These are phyloP conservation scores for Pyrrhia umbra DNA, from an alignment of 2,888 invertebrate species.

Conservation along the genomic window DNA sequence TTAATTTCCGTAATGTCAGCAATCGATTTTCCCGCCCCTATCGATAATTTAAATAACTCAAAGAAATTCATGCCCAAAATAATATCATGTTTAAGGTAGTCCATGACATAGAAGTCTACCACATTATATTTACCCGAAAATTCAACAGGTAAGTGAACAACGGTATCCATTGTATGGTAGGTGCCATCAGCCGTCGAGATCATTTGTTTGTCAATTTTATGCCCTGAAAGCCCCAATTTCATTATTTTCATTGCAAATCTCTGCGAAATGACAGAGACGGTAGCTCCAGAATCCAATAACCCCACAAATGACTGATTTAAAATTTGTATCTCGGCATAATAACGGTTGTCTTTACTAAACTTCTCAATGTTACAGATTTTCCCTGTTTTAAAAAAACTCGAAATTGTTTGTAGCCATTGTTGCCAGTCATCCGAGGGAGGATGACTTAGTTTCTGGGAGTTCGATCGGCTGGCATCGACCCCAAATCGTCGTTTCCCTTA, in stretches of 20 bases:
- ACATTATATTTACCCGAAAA: slow-evolving; percentile 11
- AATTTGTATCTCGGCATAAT: slow-evolving; percentile 6
- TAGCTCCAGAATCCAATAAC: slow-evolving; percentile 15
- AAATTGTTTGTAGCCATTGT: slow-evolving; percentile 6
- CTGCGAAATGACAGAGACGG: slow-evolving; percentile 6
- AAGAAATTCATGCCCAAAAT: slow-evolving; percentile 9
- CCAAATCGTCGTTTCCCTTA: slow-evolving; percentile 18
- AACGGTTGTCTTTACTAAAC: neutral
- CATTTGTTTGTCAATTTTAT: slow-evolving; percentile 11
- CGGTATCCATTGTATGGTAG: slow-evolving; percentile 9
- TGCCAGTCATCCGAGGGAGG: slow-evolving; percentile 6
- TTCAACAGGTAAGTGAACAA: slow-evolving; percentile 16
- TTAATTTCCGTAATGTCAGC: slow-evolving; percentile 9
- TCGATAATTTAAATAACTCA: no score
- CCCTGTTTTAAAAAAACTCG: slow-evolving; percentile 8
- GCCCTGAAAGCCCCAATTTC: neutral
- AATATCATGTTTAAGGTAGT: slow-evolving; percentile 11
- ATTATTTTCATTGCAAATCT: neutral
- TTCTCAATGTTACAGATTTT: slow-evolving; percentile 5
- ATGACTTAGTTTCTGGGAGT: slow-evolving; percentile 4
- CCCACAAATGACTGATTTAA: slow-evolving; percentile 14
- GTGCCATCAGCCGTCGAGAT: slow-evolving; percentile 21
- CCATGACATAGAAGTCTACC: slow-evolving; percentile 17
- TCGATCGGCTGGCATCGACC: slow-evolving; percentile 19
- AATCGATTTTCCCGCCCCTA: slow-evolving; percentile 7